phyloP scores from a whole-genome alignment of 2,113 vertebrate genomes.

The Marcusenius ussheri region DNA sequence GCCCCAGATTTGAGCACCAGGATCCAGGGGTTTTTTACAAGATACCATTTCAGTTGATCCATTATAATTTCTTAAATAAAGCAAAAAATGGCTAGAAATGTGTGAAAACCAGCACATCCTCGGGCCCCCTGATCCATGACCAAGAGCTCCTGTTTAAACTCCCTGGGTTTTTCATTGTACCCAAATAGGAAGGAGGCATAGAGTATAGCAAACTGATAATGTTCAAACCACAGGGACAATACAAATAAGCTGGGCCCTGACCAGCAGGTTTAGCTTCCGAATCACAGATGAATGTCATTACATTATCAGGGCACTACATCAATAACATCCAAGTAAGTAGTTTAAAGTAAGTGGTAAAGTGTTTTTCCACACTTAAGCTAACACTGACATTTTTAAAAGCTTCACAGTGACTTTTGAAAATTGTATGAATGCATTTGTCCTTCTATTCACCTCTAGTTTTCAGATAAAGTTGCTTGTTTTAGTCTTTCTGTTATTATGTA shows the following conservation, averaged over 20 bases:
- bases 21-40: not conserved
- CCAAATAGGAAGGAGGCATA: not conserved
- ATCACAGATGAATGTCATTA: not conserved
- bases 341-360: not conserved
- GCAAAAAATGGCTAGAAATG: not conserved
- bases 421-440: not conserved
- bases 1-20: not conserved
- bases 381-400: not conserved
- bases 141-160: not conserved
- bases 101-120: not conserved
- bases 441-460: not conserved
- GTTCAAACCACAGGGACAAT: not conserved
- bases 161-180: not conserved
- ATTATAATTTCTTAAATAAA: not conserved
- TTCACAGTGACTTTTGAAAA: not conserved
- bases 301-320: not conserved
- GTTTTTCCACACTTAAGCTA: not conserved
- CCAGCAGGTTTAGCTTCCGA: not conserved
- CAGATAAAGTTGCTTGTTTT: not conserved
- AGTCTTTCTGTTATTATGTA: not conserved
- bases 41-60: not conserved
- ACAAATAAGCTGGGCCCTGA: not conserved
- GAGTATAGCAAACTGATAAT: not conserved
- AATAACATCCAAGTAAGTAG: not conserved
- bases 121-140: not conserved